Evolutionary conservation across 2,113 vertebrate genomes (phyloP).

Genomic region (Toxotes jaculatrix): DNA sequence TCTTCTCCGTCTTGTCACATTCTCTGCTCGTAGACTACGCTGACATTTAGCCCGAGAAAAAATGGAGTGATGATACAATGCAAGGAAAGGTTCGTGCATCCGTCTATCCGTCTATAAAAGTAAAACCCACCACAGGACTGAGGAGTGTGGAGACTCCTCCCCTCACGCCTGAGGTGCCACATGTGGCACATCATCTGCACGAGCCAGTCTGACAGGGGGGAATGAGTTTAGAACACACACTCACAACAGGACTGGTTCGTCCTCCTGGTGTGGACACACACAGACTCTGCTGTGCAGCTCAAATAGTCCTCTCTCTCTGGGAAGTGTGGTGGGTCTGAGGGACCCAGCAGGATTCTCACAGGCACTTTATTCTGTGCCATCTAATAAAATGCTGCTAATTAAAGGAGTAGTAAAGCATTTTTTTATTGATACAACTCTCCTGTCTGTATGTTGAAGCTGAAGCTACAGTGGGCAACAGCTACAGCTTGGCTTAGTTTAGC

Average conservation of each 20-base stretch:
- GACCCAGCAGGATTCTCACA: slow-evolving; percentile 7
- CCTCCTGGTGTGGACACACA: slow-evolving; percentile 12
- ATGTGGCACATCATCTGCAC: slow-evolving; percentile 27
- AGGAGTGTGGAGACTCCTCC: background rate
- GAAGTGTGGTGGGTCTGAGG: background rate
- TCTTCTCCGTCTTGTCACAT: background rate
- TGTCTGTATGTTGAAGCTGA: too few species aligned
- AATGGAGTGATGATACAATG: background rate
- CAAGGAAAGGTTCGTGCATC: background rate
- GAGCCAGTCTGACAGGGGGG: slow-evolving; percentile 4
- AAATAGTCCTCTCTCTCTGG: slow-evolving; percentile 42
- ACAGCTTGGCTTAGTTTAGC: too few species aligned
- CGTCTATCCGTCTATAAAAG: background rate
- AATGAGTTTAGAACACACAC: slow-evolving; percentile 32
- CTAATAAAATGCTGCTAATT: background rate
- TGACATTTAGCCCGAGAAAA: background rate
- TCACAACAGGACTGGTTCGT: background rate
- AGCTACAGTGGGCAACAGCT: too few species aligned
- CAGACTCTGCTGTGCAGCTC: slow-evolving; percentile 44
- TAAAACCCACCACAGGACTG: background rate
- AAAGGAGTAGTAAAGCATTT: background rate
- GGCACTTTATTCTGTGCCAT: background rate
- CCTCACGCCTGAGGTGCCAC: slow-evolving; percentile 1
- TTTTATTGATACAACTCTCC: too few species aligned
- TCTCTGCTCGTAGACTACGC: background rate